These are phyloP conservation scores for Diaprepes abbreviatus DNA, from an alignment of 2,888 invertebrate species.

Conservation along the genomic window DNA sequence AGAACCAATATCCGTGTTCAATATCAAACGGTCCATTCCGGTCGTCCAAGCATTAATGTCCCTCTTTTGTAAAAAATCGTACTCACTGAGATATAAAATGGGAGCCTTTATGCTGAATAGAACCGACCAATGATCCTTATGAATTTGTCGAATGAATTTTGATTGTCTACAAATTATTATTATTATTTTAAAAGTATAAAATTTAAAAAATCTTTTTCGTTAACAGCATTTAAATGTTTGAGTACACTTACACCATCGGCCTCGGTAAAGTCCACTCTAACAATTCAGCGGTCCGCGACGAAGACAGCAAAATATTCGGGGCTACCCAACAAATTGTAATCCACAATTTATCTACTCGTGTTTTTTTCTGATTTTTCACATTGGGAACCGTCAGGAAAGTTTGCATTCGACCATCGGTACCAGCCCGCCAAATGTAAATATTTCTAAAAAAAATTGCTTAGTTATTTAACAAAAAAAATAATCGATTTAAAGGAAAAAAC, in stretches of 20 bases:
- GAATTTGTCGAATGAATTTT: slow-evolving; percentile 61
- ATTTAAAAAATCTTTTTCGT: too few relatives aligned
- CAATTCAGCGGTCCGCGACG: slow-evolving; percentile 74
- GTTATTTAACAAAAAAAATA: too few relatives aligned
- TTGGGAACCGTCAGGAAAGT: slow-evolving; percentile 62
- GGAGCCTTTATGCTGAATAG: slow-evolving; percentile 74
- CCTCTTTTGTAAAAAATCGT: slow-evolving; percentile 59
- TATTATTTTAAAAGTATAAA: too few relatives aligned
- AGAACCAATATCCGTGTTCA: slow-evolving; percentile 68
- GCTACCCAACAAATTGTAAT: slow-evolving; percentile 75
- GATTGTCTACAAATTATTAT: slow-evolving; percentile 50
- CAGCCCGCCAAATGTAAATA: slow-evolving; percentile 77
- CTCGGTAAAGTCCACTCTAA: slow-evolving; percentile 73
- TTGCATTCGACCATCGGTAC: slow-evolving; percentile 72
- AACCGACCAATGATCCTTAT: slow-evolving; percentile 71
- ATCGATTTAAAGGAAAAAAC: too few relatives aligned
- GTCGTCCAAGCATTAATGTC: slow-evolving; percentile 72
- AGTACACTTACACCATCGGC: slow-evolving; percentile 54
- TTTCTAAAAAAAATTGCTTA: slow-evolving; percentile 67
- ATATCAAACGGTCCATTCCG: slow-evolving; percentile 74
- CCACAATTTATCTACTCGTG: slow-evolving; percentile 60
- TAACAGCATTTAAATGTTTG: too few relatives aligned
- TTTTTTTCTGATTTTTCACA: slow-evolving; percentile 41
- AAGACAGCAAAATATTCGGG: slow-evolving; percentile 68
- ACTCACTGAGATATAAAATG: slow-evolving; percentile 50